A percentile compares a stretch with the other conserved stretches of the same genome.
phyloP scores from a whole-genome alignment of 1,140 invertebrate genomes.

The Chrysoperla carnea region DNA sequence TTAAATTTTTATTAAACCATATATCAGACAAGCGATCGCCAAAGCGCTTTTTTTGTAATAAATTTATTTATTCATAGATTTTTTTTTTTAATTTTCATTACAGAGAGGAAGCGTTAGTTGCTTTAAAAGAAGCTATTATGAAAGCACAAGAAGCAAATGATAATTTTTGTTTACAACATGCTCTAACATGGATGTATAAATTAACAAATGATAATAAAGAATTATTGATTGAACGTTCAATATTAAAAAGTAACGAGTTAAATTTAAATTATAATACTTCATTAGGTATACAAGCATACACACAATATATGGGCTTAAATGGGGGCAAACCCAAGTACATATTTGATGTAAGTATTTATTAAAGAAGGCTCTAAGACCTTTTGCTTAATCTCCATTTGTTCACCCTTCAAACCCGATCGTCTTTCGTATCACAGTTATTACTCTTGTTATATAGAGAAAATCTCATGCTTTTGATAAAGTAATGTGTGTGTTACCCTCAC shows the following conservation, averaged over 20 bases:
- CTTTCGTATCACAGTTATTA: too few species aligned
- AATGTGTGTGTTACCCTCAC: too few species aligned
- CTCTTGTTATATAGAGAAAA: too few species aligned
- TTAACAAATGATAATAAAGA: constrained; percentile 25
- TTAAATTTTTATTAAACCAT: neutral
- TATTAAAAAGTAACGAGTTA: constrained; percentile 37
- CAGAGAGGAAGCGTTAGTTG: constrained; percentile 57
- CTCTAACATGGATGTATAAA: constrained; percentile 62
- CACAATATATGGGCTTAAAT: constrained; percentile 25
- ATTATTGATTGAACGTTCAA: constrained; percentile 34
- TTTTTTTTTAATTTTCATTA: too few species aligned
- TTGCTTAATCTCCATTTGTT: too few species aligned
- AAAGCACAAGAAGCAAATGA: constrained; percentile 78
- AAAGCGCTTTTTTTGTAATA: neutral
- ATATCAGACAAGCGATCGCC: neutral
- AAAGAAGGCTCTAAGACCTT: too few species aligned
- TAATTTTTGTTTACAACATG: constrained; percentile 67
- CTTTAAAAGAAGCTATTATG: constrained; percentile 68
- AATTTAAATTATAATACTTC: constrained; percentile 41
- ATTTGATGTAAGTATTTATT: constrained; percentile 22
- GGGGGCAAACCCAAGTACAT: constrained; percentile 21
- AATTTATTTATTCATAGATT: neutral
- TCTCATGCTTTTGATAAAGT: too few species aligned
- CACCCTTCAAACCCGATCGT: too few species aligned
- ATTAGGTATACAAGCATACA: constrained; percentile 39